Percentiles rank a stretch among this genome's conserved stretches.
These are phyloP conservation scores for Scartelaos histophorus DNA, from an alignment of 2,113 vertebrate species.

Conservation along the genomic window DNA sequence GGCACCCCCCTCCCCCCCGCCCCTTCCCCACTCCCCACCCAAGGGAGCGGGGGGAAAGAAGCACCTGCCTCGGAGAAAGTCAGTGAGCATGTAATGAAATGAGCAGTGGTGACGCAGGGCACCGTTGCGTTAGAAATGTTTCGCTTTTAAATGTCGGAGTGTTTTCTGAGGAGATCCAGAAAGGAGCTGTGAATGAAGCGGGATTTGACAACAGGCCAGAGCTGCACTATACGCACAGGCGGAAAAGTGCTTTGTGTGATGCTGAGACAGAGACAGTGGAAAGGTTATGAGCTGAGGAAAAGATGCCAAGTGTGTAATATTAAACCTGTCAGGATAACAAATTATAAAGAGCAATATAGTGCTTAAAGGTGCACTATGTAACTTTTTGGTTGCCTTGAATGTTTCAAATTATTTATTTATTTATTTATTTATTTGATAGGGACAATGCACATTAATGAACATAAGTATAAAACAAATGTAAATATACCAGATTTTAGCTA, in stretches of 20 bases:
- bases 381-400: no score
- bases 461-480: no score
- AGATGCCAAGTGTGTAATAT: background rate
- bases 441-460: no score
- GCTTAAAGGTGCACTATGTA: no score
- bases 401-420: no score
- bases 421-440: no score
- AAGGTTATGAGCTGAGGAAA: background rate
- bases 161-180: background rate
- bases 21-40: background rate
- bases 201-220: constrained; percentile 21
- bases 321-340: background rate
- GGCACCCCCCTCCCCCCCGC: constrained; percentile 6
- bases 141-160: constrained; percentile 8
- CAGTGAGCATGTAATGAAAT: constrained; percentile 50
- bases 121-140: constrained; percentile 16
- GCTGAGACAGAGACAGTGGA: background rate
- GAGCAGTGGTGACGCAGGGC: constrained; percentile 25
- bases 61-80: constrained; percentile 37
- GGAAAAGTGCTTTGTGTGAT: background rate
- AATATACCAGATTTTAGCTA: no score
- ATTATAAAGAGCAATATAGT: no score
- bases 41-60: constrained; percentile 15
- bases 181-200: constrained; percentile 18
- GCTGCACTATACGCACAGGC: background rate